Evolutionary conservation across 2,113 vertebrate genomes (phyloP).

Genomic region (Suricata suricatta): DNA sequence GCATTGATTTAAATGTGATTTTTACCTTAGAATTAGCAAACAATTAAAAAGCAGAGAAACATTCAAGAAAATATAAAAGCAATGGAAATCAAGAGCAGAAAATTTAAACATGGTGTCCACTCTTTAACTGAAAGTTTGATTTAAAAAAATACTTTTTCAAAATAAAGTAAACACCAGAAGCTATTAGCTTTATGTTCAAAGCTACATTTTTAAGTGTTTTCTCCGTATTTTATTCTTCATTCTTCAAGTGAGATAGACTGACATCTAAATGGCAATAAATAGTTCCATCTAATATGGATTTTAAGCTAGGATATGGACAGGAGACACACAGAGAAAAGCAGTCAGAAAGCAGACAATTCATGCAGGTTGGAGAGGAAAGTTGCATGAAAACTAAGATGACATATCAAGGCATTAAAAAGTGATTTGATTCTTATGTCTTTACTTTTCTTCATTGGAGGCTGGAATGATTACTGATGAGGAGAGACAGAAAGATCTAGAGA

Average conservation of each 20-base stretch:
- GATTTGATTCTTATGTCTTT: background rate
- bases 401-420: background rate
- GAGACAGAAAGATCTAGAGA: background rate
- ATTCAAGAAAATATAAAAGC: background rate
- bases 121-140: background rate
- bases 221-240: background rate
- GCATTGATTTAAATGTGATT: background rate
- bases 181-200: background rate
- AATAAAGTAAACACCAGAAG: background rate
- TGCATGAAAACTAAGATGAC: background rate
- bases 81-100: background rate
- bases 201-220: background rate
- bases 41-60: background rate
- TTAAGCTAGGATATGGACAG: background rate
- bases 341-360: background rate
- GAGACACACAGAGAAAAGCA: background rate
- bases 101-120: background rate
- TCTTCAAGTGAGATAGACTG: background rate
- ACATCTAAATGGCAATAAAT: background rate
- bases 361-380: background rate
- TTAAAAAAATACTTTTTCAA: background rate
- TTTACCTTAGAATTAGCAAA: background rate
- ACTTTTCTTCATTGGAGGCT: background rate
- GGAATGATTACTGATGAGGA: background rate
- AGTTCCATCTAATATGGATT: background rate